Evolutionary conservation across 2,888 invertebrate species (phyloP).

Genomic region (Gerris lacustris): DNA sequence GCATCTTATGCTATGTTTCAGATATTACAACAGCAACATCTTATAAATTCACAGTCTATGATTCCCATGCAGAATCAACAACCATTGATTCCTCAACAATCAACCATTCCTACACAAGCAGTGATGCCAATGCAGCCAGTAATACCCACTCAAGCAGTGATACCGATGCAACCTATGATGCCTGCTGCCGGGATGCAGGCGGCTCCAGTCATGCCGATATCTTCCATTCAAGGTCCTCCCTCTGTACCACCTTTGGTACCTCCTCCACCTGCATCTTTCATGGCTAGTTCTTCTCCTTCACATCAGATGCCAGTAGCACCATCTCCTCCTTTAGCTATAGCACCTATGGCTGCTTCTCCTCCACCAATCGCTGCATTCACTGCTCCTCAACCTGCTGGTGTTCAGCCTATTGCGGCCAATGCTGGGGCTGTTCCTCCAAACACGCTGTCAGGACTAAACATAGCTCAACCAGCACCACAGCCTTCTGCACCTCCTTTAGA

Average conservation of each 20-base stretch:
- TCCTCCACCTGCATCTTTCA: conserved; percentile 7
- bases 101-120: conserved; percentile 21
- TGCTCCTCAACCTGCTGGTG: conserved; percentile 20
- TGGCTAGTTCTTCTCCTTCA: conserved; percentile 9
- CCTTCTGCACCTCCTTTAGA: conserved; percentile 23
- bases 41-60: conserved; percentile 34
- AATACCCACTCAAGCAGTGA: conserved; percentile 22
- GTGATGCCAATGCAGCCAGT: conserved; percentile 22
- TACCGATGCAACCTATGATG: conserved; percentile 22
- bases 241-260: conserved; percentile 9
- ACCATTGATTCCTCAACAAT: conserved; percentile 21
- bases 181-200: conserved; percentile 10
- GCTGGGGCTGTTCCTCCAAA: conserved; percentile 26
- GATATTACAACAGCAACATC: conserved; percentile 15
- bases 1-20: not conserved
- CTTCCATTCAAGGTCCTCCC: too few relatives aligned
- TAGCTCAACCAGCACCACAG: conserved; percentile 22
- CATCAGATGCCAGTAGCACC: conserved; percentile 16
- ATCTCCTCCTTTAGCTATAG: conserved; percentile 4
- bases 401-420: conserved; percentile 17
- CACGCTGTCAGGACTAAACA: conserved; percentile 21
- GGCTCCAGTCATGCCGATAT: too few relatives aligned
- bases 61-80: conserved; percentile 25
- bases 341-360: conserved; percentile 21
- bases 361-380: conserved; percentile 16